phyloP scores from a whole-genome alignment of 1,140 invertebrate species.

The Papilio glaucus region DNA sequence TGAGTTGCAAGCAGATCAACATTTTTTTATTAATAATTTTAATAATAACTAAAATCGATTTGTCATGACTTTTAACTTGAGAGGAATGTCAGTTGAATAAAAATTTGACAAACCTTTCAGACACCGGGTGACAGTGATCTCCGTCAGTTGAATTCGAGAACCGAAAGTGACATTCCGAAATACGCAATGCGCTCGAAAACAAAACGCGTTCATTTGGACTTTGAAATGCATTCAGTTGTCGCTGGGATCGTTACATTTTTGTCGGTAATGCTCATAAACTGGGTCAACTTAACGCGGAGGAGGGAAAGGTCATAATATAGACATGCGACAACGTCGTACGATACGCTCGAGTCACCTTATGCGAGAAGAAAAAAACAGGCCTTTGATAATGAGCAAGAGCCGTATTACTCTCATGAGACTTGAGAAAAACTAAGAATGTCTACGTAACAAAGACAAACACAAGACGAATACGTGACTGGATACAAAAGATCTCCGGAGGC shows the following conservation, averaged over 20 bases:
- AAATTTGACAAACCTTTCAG: no score
- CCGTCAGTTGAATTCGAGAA: background rate
- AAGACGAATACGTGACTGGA: constrained; percentile 33
- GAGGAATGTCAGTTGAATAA: no score
- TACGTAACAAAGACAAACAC: constrained; percentile 35
- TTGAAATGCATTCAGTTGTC: constrained; percentile 20
- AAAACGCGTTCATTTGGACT: constrained; percentile 32
- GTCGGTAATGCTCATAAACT: constrained; percentile 33
- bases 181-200: constrained; percentile 8
- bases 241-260: constrained; percentile 24
- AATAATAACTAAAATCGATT: no score
- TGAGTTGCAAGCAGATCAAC: no score
- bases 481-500: constrained; percentile 22
- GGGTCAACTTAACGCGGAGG: constrained; percentile 29
- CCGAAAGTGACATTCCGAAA: background rate
- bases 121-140: no score
- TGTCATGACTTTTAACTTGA: no score
- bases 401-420: constrained; percentile 34
- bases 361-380: constrained; percentile 35
- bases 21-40: no score
- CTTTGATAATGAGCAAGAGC: constrained; percentile 36
- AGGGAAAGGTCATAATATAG: constrained; percentile 33
- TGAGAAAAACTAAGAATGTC: constrained; percentile 31
- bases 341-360: constrained; percentile 38
- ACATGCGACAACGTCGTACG: constrained; percentile 36